These are phyloP conservation scores for Hypotaenidia okinawae DNA, from an alignment of 2,797 vertebrate species.

Conservation along the genomic window DNA sequence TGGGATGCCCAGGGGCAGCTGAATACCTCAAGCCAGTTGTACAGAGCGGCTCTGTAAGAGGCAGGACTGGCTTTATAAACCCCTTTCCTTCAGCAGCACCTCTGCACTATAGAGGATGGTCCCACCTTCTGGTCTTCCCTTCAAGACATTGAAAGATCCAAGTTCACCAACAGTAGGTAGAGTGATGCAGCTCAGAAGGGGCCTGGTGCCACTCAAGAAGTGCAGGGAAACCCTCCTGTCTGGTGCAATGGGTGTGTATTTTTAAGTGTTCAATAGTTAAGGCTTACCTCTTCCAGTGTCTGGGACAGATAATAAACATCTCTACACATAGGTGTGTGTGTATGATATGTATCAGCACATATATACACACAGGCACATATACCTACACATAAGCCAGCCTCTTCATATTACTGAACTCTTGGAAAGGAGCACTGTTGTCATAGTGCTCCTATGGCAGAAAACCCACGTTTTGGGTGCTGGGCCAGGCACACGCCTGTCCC, in stretches of 20 bases:
- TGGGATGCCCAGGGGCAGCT: not conserved
- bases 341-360: too few relatives aligned
- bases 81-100: not conserved
- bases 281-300: not conserved
- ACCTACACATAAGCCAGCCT: not conserved
- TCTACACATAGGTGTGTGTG: not conserved
- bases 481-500: fast-evolving
- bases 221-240: not conserved
- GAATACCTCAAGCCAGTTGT: not conserved
- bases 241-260: fast-evolving
- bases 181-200: not conserved
- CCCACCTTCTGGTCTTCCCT: not conserved
- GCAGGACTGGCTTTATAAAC: not conserved
- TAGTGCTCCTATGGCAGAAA: fast-evolving
- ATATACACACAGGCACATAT: too few relatives aligned
- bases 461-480: not conserved
- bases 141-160: not conserved
- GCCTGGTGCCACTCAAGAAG: not conserved
- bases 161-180: not conserved
- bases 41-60: not conserved
- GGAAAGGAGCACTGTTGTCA: not conserved
- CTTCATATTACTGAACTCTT: not conserved
- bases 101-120: fast-evolving
- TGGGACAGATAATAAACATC: not conserved
- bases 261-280: not conserved